Evolutionary conservation across 2,113 vertebrate species (phyloP).

Genomic region (Anarrhichthys ocellatus): DNA sequence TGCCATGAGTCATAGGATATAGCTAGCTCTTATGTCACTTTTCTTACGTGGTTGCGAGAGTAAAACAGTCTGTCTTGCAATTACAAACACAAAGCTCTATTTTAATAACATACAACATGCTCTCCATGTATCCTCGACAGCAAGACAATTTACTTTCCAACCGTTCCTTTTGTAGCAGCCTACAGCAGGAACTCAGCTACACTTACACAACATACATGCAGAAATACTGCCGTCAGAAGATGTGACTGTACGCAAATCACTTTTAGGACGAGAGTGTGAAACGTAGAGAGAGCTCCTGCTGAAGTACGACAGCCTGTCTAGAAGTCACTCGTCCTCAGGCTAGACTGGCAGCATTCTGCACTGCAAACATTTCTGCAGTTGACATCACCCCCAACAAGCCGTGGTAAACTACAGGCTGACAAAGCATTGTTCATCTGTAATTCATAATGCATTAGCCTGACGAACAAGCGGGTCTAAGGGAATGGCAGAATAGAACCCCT

Average conservation of each 20-base stretch:
- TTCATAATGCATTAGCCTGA: conserved; percentile 36
- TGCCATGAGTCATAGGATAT: conserved; percentile 27
- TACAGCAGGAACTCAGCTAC: background rate
- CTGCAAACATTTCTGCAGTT: conserved; percentile 13
- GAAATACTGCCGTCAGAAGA: conserved; percentile 13
- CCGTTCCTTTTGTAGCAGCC: background rate
- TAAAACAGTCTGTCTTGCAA: background rate
- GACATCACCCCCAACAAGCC: background rate
- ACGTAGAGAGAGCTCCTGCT: conserved; percentile 27
- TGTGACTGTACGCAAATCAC: background rate
- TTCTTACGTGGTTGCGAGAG: background rate
- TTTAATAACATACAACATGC: background rate
- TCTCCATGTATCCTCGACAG: background rate
- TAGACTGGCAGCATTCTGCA: conserved; percentile 12
- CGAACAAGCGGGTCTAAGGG: conserved; percentile 14
- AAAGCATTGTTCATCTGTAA: conserved; percentile 21
- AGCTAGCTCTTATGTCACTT: conserved; percentile 5
- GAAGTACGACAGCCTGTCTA: conserved; percentile 26
- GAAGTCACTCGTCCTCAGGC: conserved; percentile 29
- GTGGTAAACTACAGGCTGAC: background rate
- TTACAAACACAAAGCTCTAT: conserved; percentile 1
- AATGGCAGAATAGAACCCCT: conserved; percentile 15
- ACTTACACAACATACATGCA: background rate
- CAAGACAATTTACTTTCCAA: background rate
- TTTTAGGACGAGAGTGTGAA: conserved; percentile 31